Percentiles rank a stretch among this genome's conserved stretches.
Conservation (phyloP, 1,140 invertebrate genomes). For the Tenebrio molitor region DNA sequence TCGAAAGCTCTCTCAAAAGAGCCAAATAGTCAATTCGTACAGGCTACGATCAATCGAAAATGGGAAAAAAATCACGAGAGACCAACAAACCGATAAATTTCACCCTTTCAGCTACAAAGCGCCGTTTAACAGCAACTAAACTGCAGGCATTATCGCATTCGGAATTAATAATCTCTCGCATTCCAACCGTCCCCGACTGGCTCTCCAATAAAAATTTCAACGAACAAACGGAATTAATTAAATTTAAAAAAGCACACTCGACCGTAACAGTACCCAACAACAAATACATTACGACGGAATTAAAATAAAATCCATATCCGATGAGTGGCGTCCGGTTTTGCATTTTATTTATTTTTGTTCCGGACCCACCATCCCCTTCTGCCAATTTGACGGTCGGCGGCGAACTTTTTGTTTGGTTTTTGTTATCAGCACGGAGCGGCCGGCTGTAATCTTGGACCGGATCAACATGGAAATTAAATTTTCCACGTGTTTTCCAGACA, state of each 20-base stretch:
- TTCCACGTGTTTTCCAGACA: constrained; percentile 52
- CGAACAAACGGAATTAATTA: not conserved
- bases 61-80: too few species aligned
- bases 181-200: not conserved
- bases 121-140: too few species aligned
- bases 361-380: not conserved
- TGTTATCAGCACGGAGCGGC: not conserved
- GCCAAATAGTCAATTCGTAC: too few species aligned
- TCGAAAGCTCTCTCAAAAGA: too few species aligned
- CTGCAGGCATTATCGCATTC: not conserved
- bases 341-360: too few species aligned
- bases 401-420: not conserved
- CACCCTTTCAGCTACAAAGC: too few species aligned
- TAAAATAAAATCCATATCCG: not conserved
- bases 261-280: not conserved
- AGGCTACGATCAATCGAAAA: too few species aligned
- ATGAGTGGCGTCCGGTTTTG: too few species aligned
- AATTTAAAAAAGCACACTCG: not conserved
- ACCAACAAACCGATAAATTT: too few species aligned
- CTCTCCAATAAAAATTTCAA: not conserved
- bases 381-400: not conserved
- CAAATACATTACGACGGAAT: not conserved
- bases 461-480: constrained; percentile 47
- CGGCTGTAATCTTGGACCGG: not conserved
- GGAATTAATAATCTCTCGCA: not conserved